A percentile compares a stretch with the other conserved stretches of the same genome.
phyloP scores from a whole-genome alignment of 2,113 vertebrate genomes.

The Chlorocebus sabaeus region DNA sequence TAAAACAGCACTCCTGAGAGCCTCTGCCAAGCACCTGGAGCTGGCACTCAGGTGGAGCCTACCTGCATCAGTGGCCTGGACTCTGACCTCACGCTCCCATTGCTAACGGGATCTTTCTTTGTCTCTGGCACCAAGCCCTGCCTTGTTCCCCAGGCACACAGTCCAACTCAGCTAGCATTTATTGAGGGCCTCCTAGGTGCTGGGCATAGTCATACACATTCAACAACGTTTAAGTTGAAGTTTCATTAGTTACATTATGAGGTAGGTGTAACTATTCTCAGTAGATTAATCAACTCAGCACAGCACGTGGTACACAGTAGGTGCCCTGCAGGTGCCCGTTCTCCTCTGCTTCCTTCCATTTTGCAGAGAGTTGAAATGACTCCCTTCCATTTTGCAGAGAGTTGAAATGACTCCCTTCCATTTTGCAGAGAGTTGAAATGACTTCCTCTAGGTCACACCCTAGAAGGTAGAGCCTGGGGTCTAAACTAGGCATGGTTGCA shows the following conservation, averaged over 20 bases:
- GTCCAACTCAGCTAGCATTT: background rate
- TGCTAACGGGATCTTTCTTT: background rate
- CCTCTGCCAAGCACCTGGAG: background rate
- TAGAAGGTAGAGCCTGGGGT: background rate
- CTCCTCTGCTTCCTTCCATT: background rate
- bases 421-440: background rate
- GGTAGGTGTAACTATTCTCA: background rate
- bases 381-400: background rate
- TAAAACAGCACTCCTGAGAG: background rate
- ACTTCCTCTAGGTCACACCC: background rate
- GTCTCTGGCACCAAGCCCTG: background rate
- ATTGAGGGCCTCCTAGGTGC: background rate
- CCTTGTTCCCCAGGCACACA: background rate
- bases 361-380: background rate
- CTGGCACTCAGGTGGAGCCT: background rate
- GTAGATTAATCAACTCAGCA: background rate
- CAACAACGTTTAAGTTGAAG: background rate
- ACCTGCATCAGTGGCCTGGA: rapidly evolving
- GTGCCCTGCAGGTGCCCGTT: background rate
- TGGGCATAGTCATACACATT: background rate
- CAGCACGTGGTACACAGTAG: background rate
- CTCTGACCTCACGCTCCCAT: background rate
- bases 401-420: background rate
- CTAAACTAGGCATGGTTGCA: background rate
- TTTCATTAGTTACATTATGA: background rate